These are phyloP conservation scores for Lingula anatina DNA, from an alignment of 2,888 invertebrate species.

Conservation along the genomic window DNA sequence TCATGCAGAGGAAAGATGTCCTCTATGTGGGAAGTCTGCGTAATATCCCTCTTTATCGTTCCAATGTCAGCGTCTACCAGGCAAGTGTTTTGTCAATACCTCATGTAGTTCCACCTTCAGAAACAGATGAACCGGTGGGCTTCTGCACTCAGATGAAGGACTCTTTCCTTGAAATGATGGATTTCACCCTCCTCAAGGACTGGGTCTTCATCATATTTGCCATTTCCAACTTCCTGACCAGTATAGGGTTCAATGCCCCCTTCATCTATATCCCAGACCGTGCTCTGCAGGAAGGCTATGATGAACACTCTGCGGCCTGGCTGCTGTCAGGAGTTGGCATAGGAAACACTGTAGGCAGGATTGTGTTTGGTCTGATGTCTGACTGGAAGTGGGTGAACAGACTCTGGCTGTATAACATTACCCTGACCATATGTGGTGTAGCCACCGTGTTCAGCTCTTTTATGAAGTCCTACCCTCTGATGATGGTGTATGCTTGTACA, in stretches of 20 bases:
- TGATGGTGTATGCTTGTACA: slow-evolving; percentile 67
- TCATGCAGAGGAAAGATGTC: slow-evolving; percentile 77
- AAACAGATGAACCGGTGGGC: slow-evolving; percentile 4
- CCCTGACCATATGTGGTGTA: slow-evolving; percentile 81
- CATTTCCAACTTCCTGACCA: slow-evolving; percentile 84
- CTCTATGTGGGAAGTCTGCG: slow-evolving; percentile 77
- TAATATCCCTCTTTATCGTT: slow-evolving; percentile 54
- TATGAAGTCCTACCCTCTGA: slow-evolving; percentile 67
- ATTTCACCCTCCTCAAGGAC: slow-evolving; percentile 76
- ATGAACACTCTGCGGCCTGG: slow-evolving; percentile 58
- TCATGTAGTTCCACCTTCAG: slow-evolving; percentile 7
- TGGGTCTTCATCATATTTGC: slow-evolving; percentile 84
- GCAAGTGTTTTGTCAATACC: slow-evolving; percentile 44
- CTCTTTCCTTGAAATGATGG: slow-evolving; percentile 64
- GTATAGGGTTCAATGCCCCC: slow-evolving; percentile 89
- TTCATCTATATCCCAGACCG: slow-evolving; percentile 78
- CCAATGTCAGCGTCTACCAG: slow-evolving; percentile 45
- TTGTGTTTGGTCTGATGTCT: slow-evolving; percentile 57
- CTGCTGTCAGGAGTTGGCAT: slow-evolving; percentile 85
- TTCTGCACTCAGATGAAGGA: slow-evolving; percentile 16
- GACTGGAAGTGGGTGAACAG: slow-evolving; percentile 72
- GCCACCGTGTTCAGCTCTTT: slow-evolving; percentile 76
- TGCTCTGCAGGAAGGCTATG: slow-evolving; percentile 54
- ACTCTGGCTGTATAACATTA: slow-evolving; percentile 80
- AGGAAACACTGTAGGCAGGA: slow-evolving; percentile 86